These are phyloP conservation scores for Polietes domitor DNA, from an alignment of 2,888 invertebrate genomes.

Conservation along the genomic window DNA sequence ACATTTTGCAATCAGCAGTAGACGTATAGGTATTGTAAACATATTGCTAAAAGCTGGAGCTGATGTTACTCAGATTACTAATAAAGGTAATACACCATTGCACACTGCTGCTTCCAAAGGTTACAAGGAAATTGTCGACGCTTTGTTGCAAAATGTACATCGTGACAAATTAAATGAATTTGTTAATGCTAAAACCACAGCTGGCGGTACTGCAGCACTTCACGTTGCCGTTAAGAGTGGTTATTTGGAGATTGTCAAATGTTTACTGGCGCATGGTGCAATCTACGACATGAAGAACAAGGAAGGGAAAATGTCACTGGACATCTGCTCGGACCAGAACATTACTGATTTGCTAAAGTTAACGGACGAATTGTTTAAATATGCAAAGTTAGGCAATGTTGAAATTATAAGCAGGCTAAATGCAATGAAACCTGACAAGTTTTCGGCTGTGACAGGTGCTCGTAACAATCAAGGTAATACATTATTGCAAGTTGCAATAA, in stretches of 20 bases:
- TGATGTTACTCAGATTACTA: constrained; percentile 34
- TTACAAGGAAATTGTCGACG: constrained; percentile 32
- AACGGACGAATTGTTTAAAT: no score
- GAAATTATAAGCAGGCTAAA: constrained; percentile 19
- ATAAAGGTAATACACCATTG: constrained; percentile 50
- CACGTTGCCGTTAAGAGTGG: constrained; percentile 61
- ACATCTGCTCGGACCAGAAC: neutral
- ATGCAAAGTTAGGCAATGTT: neutral
- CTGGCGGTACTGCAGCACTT: no score
- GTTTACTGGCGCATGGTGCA: constrained; percentile 51
- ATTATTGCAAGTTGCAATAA: constrained; percentile 39
- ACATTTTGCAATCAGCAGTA: constrained; percentile 67
- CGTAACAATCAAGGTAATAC: no score
- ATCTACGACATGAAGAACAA: no score
- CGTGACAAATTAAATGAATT: constrained; percentile 13
- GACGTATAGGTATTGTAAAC: no score
- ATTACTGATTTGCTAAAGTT: neutral
- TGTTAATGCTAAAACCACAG: no score
- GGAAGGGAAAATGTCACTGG: no score
- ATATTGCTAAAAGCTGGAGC: no score
- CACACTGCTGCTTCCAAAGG: constrained; percentile 43
- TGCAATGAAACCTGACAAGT: neutral
- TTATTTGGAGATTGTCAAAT: no score
- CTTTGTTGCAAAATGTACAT: constrained; percentile 19
- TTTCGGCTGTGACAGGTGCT: constrained; percentile 10